These are phyloP conservation scores for Neogale vison DNA, from an alignment of 2,113 vertebrate genomes.

Conservation along the genomic window DNA sequence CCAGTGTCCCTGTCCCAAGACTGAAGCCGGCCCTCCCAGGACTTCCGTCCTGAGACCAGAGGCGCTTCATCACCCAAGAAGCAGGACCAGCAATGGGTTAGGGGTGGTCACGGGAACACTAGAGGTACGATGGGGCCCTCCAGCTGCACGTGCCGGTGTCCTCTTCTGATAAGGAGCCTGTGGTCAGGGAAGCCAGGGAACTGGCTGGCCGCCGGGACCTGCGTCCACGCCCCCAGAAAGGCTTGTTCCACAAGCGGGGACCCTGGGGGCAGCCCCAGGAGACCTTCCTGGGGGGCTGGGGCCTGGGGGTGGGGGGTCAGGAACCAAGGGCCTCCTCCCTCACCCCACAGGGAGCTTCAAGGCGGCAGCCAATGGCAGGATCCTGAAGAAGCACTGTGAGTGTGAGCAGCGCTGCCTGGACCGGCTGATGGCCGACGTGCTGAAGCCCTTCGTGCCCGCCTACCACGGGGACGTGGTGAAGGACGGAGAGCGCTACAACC, in stretches of 20 bases:
- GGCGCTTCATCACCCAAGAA: background rate
- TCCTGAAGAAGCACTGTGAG: constrained; percentile 99
- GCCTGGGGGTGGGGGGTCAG: background rate
- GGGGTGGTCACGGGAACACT: too few species aligned
- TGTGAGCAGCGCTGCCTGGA: constrained; percentile 97
- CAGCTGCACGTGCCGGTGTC: rapidly evolving
- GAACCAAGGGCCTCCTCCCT: background rate
- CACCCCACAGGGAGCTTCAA: constrained; percentile 94
- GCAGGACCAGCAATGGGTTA: background rate
- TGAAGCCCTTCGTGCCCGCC: constrained; percentile 93
- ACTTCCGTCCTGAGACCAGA: background rate
- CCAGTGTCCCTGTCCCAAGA: background rate
- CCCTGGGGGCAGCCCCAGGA: background rate
- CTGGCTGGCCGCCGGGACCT: background rate
- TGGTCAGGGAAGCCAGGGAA: background rate
- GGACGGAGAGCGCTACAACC: constrained; percentile 97
- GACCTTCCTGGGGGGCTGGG: rapidly evolving
- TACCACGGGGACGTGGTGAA: constrained; percentile 97
- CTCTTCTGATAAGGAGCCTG: background rate
- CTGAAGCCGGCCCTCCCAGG: background rate
- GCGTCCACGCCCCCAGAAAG: too few species aligned
- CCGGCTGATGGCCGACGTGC: constrained; percentile 94
- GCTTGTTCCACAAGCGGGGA: rapidly evolving
- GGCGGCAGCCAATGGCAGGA: constrained; percentile 94
- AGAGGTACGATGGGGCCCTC: background rate